phyloP scores from a whole-genome alignment of 2,113 vertebrate species.

The Origma solitaria region DNA sequence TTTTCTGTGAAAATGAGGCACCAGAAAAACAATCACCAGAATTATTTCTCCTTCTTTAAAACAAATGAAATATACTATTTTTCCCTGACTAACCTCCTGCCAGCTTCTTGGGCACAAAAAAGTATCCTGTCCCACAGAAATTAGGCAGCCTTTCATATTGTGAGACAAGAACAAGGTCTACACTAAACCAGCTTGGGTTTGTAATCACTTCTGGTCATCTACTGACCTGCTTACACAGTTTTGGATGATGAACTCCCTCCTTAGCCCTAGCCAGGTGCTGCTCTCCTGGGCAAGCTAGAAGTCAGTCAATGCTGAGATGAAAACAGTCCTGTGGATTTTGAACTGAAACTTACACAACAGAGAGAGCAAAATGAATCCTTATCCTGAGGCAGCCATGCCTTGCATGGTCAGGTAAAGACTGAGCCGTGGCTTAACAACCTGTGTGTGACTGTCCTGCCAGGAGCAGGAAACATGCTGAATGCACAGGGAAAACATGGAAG shows the following conservation, averaged over 20 bases:
- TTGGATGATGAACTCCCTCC: not conserved
- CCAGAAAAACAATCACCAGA: not conserved
- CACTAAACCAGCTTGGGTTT: not conserved
- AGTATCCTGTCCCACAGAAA: not conserved
- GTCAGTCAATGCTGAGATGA: not conserved
- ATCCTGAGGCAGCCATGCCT: not conserved
- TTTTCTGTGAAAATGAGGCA: not conserved
- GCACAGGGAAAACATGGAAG: not conserved
- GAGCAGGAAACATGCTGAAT: constrained; percentile 27
- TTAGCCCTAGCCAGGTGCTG: not conserved
- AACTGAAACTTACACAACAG: not conserved
- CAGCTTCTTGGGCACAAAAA: not conserved
- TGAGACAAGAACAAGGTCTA: not conserved
- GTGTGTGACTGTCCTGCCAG: not conserved
- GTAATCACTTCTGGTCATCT: not conserved
- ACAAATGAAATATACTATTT: not conserved
- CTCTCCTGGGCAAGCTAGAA: not conserved
- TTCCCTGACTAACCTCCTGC: not conserved
- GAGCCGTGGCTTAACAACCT: not conserved
- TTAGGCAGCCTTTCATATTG: not conserved
- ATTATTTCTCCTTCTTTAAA: not conserved
- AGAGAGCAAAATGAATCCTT: not conserved
- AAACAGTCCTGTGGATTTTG: not conserved
- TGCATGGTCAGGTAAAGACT: not conserved
- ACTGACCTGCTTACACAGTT: not conserved